phyloP scores from a whole-genome alignment of 2,888 invertebrate species.

The Acanthosoma haemorrhoidale region DNA sequence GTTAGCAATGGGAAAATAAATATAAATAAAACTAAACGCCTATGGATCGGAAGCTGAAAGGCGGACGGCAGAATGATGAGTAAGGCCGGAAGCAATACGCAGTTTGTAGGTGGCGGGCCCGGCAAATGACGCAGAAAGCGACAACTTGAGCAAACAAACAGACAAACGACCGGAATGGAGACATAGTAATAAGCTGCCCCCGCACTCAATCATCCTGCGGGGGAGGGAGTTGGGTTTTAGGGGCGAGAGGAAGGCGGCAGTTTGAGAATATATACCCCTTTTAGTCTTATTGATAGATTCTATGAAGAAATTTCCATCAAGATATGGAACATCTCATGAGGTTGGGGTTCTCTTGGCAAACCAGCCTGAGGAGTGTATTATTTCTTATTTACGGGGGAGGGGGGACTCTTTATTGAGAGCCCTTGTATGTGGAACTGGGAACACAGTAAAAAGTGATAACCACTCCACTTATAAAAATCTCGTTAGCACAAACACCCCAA shows the following conservation, averaged over 20 bases:
- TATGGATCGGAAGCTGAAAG: neutral
- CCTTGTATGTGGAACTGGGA: too few relatives aligned
- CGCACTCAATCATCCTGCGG: neutral
- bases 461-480: too few relatives aligned
- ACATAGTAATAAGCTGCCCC: neutral
- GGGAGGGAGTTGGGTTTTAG: too few relatives aligned
- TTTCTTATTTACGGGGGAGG: neutral
- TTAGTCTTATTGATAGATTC: conserved; percentile 14
- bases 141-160: neutral
- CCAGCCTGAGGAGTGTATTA: neutral
- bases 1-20: too few relatives aligned
- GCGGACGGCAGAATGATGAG: neutral
- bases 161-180: conserved; percentile 4
- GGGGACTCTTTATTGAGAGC: conserved; percentile 4
- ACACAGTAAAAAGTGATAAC: too few relatives aligned
- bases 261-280: neutral
- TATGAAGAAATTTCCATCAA: conserved; percentile 5
- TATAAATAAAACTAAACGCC: too few relatives aligned
- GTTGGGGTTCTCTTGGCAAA: neutral
- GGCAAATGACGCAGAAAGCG: neutral
- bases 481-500: too few relatives aligned
- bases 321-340: neutral
- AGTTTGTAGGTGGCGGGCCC: too few relatives aligned
- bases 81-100: neutral
- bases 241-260: too few relatives aligned